Evolutionary conservation across 2,797 vertebrate genomes (phyloP).

Genomic region (Oceanodroma leucorhoa): DNA sequence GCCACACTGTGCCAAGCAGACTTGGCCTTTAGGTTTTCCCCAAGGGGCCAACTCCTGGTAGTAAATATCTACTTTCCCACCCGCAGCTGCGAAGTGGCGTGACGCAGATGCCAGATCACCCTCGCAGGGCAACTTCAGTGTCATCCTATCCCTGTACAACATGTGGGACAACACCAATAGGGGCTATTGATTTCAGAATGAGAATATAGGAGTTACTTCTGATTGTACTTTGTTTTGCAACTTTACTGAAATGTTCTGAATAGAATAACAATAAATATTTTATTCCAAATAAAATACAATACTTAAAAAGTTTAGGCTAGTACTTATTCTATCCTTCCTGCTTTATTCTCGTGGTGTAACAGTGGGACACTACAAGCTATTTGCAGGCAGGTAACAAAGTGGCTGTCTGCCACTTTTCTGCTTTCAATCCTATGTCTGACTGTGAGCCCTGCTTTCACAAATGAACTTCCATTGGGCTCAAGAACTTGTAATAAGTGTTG

Average conservation of each 20-base stretch:
- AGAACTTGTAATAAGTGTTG: background rate
- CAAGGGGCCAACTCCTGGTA: background rate
- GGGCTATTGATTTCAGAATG: background rate
- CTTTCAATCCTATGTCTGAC: background rate
- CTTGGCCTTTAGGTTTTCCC: background rate
- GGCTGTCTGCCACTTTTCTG: background rate
- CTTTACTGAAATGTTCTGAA: background rate
- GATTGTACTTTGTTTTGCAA: background rate
- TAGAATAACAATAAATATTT: background rate
- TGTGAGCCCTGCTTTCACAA: background rate
- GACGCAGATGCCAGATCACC: fast-evolving
- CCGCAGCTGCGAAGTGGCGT: fast-evolving
- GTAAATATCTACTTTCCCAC: background rate
- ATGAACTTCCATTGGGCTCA: background rate
- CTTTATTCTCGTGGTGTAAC: fast-evolving
- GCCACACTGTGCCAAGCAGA: background rate
- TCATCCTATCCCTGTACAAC: background rate
- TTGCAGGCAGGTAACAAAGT: background rate
- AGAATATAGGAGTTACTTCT: background rate
- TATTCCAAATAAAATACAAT: background rate
- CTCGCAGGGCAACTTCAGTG: background rate
- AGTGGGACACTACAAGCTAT: background rate
- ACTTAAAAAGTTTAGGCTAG: background rate
- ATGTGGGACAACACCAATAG: no score
- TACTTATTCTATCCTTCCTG: background rate